phyloP scores from a whole-genome alignment of 2,113 vertebrate species.

The Malurus melanocephalus region DNA sequence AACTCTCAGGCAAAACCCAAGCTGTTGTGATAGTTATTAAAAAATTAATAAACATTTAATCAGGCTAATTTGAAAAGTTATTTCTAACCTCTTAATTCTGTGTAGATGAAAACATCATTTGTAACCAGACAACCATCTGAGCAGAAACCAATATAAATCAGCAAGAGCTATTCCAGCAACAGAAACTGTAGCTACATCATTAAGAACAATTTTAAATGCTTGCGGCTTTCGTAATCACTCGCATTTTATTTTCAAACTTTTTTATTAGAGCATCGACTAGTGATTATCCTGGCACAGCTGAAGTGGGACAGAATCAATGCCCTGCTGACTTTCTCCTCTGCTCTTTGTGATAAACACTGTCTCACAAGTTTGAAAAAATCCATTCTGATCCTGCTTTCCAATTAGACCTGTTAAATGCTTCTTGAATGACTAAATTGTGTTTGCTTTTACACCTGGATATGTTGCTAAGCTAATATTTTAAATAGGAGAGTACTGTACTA shows the following conservation, averaged over 20 bases:
- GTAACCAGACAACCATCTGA: constrained; percentile 41
- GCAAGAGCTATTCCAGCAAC: constrained; percentile 33
- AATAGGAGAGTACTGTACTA: not conserved
- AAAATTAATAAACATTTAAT: constrained; percentile 46
- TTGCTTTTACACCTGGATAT: constrained; percentile 37
- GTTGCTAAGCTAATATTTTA: constrained; percentile 45
- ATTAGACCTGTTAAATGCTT: constrained; percentile 61
- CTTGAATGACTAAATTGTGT: constrained; percentile 36
- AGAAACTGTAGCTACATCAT: constrained; percentile 19
- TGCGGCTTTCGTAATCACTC: constrained; percentile 39
- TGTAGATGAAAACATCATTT: constrained; percentile 29
- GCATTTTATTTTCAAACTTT: constrained; percentile 58
- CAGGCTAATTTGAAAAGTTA: constrained; percentile 16
- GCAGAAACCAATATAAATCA: constrained; percentile 41
- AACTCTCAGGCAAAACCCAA: not conserved
- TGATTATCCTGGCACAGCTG: constrained; percentile 31
- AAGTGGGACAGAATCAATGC: constrained; percentile 62
- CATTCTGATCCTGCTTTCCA: constrained; percentile 62
- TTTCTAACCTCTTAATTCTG: constrained; percentile 36
- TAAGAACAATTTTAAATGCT: constrained; percentile 51
- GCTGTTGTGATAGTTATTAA: not conserved
- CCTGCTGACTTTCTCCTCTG: constrained; percentile 41
- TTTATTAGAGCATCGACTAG: constrained; percentile 56
- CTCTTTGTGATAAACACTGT: constrained; percentile 61
- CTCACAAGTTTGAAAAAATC: constrained; percentile 69